These are phyloP conservation scores for Gymnosoma rotundatum DNA, from an alignment of 2,888 invertebrate species.

Conservation along the genomic window DNA sequence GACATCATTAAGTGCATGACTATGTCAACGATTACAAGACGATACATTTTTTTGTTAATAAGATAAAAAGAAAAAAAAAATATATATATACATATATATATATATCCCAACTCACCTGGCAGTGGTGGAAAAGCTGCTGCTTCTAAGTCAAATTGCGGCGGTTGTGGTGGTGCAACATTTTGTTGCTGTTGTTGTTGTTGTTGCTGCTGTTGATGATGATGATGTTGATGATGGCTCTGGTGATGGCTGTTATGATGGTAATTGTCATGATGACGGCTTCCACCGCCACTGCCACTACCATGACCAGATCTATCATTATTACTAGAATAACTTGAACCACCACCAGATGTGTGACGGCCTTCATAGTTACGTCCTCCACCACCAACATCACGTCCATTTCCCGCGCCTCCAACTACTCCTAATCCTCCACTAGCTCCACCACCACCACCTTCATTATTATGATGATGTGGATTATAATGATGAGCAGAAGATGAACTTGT, in stretches of 20 bases:
- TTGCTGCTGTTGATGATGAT: constrained; percentile 76
- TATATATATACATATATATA: too few relatives aligned
- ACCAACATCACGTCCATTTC: constrained; percentile 63
- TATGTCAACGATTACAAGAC: too few relatives aligned
- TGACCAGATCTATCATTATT: constrained; percentile 70
- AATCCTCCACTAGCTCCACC: constrained; percentile 63
- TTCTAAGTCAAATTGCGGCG: constrained; percentile 89
- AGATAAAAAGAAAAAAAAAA: neutral
- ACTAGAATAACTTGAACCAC: constrained; percentile 64
- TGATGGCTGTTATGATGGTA: constrained; percentile 75
- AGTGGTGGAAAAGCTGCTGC: constrained; percentile 91
- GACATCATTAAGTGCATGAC: too few relatives aligned
- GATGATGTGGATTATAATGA: constrained; percentile 74
- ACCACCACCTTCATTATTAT: constrained; percentile 71
- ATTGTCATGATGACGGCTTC: constrained; percentile 75
- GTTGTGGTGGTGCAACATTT: constrained; percentile 81
- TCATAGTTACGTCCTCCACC: constrained; percentile 67
- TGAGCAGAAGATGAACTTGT: constrained; percentile 72
- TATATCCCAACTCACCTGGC: constrained; percentile 84
- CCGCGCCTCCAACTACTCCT: constrained; percentile 63
- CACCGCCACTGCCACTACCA: constrained; percentile 71
- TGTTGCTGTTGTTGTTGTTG: constrained; percentile 79
- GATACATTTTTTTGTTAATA: neutral
- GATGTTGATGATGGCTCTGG: constrained; percentile 72
- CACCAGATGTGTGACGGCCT: constrained; percentile 64